Percentiles rank a stretch among this genome's conserved stretches.
These are phyloP conservation scores for Latrodectus hesperus DNA, from an alignment of 2,888 invertebrate species.

Conservation along the genomic window DNA sequence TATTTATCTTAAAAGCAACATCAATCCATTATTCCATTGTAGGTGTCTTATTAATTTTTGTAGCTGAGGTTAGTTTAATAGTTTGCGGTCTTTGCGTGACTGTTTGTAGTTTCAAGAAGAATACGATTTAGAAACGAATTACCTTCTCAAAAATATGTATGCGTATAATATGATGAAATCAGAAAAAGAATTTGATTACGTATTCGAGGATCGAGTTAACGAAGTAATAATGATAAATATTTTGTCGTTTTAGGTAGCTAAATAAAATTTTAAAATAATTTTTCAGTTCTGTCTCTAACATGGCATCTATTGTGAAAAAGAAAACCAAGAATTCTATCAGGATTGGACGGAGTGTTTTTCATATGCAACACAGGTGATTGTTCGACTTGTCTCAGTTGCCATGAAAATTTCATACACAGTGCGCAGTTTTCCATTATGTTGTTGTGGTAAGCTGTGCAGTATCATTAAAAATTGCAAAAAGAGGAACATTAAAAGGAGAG, in stretches of 20 bases:
- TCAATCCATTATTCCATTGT: too few relatives aligned
- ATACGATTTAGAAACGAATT: background rate
- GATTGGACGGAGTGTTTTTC: constrained; percentile 18
- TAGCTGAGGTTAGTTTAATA: background rate
- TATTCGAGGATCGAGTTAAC: constrained; percentile 15
- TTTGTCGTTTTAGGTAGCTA: background rate
- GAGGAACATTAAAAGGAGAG: constrained; percentile 41
- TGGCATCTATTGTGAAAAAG: constrained; percentile 2
- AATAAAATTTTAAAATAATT: background rate
- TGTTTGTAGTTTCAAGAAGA: background rate
- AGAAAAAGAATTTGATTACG: constrained; percentile 13
- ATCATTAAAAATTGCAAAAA: constrained; percentile 25
- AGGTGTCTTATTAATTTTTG: background rate
- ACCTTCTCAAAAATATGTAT: constrained; percentile 12
- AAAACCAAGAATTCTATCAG: constrained; percentile 17
- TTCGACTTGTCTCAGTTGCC: constrained; percentile 26
- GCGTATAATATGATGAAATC: constrained; percentile 15
- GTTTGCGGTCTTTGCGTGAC: background rate
- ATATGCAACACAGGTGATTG: constrained; percentile 17
- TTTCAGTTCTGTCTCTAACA: background rate
- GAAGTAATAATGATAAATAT: background rate
- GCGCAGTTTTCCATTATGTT: constrained; percentile 2
- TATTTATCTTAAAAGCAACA: too few relatives aligned
- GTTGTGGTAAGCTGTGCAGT: constrained; percentile 23
- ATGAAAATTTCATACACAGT: constrained; percentile 20